Conservation (phyloP, 2,797 vertebrate species). For the Varecia variegata region DNA sequence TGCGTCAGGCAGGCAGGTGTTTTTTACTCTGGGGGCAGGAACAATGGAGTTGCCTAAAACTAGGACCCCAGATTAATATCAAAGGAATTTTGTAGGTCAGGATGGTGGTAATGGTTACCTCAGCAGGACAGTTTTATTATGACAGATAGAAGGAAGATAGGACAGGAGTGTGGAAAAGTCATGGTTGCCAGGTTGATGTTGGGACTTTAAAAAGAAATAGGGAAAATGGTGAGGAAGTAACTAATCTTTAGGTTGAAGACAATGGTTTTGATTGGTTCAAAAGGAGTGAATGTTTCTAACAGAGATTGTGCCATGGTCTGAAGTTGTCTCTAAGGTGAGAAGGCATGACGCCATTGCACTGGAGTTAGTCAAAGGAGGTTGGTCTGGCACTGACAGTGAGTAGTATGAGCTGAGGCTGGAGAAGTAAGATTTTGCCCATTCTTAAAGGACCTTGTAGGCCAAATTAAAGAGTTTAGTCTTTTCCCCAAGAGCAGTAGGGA, state of each 20-base stretch:
- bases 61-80: background rate
- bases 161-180: background rate
- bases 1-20: background rate
- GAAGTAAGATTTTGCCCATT: background rate
- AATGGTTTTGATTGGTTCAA: background rate
- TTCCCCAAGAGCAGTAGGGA: background rate
- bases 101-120: background rate
- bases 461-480: background rate
- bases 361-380: background rate
- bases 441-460: background rate
- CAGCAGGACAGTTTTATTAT: background rate
- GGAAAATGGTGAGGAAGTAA: background rate
- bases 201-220: slow-evolving; percentile 27
- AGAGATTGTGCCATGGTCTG: background rate
- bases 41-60: background rate
- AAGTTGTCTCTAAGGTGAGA: background rate
- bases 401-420: background rate
- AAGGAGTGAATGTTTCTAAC: background rate
- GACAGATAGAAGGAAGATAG: background rate
- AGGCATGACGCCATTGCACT: background rate
- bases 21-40: background rate
- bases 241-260: background rate
- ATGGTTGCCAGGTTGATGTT: background rate
- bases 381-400: background rate
- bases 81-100: background rate